A percentile compares a stretch with the other conserved stretches of the same genome.
phyloP scores from a whole-genome alignment of 2,888 invertebrate genomes.

The Amorpha juglandis region DNA sequence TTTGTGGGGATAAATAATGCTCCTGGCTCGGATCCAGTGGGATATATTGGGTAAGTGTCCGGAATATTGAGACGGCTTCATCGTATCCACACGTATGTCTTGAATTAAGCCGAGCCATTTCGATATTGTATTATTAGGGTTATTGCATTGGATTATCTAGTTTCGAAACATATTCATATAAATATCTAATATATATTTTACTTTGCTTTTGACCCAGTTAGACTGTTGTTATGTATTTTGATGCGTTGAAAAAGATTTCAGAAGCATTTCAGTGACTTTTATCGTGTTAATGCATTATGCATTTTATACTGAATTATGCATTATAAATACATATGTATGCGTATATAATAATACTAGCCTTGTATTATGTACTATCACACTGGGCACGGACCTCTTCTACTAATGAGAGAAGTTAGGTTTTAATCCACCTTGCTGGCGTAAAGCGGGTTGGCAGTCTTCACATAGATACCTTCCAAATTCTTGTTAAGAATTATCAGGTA shows the following conservation, averaged over 20 bases:
- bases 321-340: too few relatives aligned
- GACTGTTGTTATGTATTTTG: not conserved
- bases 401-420: too few relatives aligned
- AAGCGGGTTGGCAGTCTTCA: too few relatives aligned
- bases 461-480: too few relatives aligned
- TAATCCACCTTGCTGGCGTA: too few relatives aligned
- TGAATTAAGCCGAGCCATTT: constrained; percentile 30
- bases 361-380: too few relatives aligned
- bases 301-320: too few relatives aligned
- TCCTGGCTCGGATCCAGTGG: constrained; percentile 55
- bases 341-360: too few relatives aligned
- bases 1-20: constrained; percentile 63
- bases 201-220: not conserved
- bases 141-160: constrained; percentile 8
- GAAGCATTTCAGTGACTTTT: too few relatives aligned
- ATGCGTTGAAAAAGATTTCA: not conserved
- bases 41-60: constrained; percentile 48
- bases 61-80: constrained; percentile 52
- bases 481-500: too few relatives aligned
- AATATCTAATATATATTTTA: not conserved
- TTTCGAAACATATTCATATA: constrained; percentile 8
- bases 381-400: too few relatives aligned
- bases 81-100: constrained; percentile 32
- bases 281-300: too few relatives aligned
- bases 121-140: constrained; percentile 29